These are phyloP conservation scores for Cyphomyrus plagiostoma DNA, from an alignment of 2,113 vertebrate species.

Conservation along the genomic window DNA sequence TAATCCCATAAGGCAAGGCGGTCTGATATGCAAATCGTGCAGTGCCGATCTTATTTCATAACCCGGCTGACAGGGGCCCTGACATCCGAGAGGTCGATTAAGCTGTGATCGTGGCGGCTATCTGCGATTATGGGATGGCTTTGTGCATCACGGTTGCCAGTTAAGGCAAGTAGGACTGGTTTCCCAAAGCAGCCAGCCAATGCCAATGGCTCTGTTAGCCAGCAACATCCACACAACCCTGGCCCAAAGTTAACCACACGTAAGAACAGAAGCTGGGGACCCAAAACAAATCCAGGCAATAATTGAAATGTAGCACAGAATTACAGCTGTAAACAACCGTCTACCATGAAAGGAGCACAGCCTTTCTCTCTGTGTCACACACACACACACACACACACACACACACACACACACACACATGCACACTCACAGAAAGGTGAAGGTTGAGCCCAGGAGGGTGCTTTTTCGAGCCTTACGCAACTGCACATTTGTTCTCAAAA, in stretches of 20 bases:
- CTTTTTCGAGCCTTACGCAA: slow-evolving; percentile 64
- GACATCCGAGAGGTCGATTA: slow-evolving; percentile 23
- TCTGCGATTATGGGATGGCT: background rate
- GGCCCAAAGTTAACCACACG: slow-evolving; percentile 76
- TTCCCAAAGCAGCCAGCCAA: slow-evolving; percentile 41
- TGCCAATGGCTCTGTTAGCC: slow-evolving; percentile 51
- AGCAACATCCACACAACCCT: slow-evolving; percentile 65
- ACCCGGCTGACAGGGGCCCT: background rate
- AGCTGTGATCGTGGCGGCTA: background rate
- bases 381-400: background rate
- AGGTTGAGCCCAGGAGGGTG: slow-evolving; percentile 49
- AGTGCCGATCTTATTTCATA: slow-evolving; percentile 22
- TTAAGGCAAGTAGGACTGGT: background rate
- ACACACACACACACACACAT: background rate
- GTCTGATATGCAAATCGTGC: slow-evolving; percentile 23
- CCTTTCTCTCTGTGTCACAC: slow-evolving; percentile 38
- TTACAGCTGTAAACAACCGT: slow-evolving; percentile 97
- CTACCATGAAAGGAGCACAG: slow-evolving; percentile 90
- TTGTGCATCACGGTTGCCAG: slow-evolving; percentile 9
- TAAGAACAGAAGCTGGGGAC: slow-evolving; percentile 74
- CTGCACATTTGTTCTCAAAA: slow-evolving; percentile 68
- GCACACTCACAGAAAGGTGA: background rate
- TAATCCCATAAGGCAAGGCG: slow-evolving; percentile 14
- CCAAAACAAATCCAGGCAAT: slow-evolving; percentile 95
- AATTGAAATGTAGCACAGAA: slow-evolving; percentile 99